Percentiles rank a stretch among this genome's conserved stretches.
Conservation (phyloP, 1,140 invertebrate genomes). For the Danaus plexippus region DNA sequence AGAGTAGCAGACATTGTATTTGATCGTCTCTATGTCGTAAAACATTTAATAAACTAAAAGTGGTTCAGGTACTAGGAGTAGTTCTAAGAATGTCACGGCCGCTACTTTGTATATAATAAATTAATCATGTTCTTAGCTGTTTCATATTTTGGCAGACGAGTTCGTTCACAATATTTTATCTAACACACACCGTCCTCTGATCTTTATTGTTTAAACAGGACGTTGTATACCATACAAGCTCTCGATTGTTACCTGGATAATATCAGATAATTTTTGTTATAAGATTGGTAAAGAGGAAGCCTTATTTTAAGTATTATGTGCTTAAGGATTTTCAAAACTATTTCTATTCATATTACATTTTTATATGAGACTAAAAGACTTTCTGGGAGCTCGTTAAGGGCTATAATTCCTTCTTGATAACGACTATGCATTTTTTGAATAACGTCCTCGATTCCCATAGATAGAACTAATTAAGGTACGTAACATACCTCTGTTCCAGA, state of each 20-base stretch:
- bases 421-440: too few relatives aligned
- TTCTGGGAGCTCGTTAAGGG: too few relatives aligned
- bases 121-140: conserved; percentile 15
- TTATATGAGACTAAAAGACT: too few relatives aligned
- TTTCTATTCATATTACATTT: too few relatives aligned
- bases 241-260: too few relatives aligned
- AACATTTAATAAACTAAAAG: conserved; percentile 25
- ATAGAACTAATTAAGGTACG: too few relatives aligned
- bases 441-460: too few relatives aligned
- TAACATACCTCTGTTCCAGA: too few relatives aligned
- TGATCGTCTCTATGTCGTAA: conserved; percentile 16
- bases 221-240: too few relatives aligned
- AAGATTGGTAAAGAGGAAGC: neutral
- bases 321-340: too few relatives aligned
- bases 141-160: conserved; percentile 7
- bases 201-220: conserved; percentile 3
- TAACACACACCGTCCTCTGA: conserved; percentile 5
- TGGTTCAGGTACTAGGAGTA: conserved; percentile 17
- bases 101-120: conserved; percentile 28
- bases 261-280: neutral
- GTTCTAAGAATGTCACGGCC: conserved; percentile 29
- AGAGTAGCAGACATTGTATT: neutral
- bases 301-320: neutral
- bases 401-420: too few relatives aligned
- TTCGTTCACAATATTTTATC: conserved; percentile 15